Evolutionary conservation across 2,797 vertebrate species (phyloP), one percentile per base, ranked within the genome.

Genomic region (Geotrypetes seraphini): DNA sequence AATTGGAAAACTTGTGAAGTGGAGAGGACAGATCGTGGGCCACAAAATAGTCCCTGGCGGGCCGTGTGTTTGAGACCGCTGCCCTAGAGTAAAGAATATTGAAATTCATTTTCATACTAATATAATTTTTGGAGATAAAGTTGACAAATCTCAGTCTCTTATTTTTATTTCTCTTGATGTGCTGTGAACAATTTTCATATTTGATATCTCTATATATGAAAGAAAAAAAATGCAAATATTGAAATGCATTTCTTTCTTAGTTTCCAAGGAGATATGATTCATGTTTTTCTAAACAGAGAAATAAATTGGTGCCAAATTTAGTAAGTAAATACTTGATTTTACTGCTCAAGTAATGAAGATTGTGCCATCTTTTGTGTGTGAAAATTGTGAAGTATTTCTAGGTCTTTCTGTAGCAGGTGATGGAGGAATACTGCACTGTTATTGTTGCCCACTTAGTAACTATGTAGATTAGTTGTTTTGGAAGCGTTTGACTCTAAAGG

Each of bases 231-330:
- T 33, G n/a, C n/a, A 51, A 38, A 15, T 16, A 7, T 12, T 47
- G 17, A 2, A 6, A 23, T 57, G 5, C n/a, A n/a, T n/a, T n/a
- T n/a, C n/a, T n/a, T n/a, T n/a, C n/a, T 67, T 58, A 28, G 50
- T 72, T 75, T 70, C 58, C 50, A 53, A 50, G 53, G 45, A 54
- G 53, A 58, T 57, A 27, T 0, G 7, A 33, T 32, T 60, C 29
- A 46, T 56, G 33, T 16, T 44, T 46, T 21, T 59, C 44, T 47
- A 53, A 60, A 47, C n/a, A 30, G 42, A 49, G 42, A 49, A 37
- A 34, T 50, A 29, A n/a, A 50, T 43, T 15, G 33, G 50, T 37
- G 50, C 8, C 29, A 27, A 27, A 26, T 28, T 37, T 58, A 60
- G 8, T 44, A 12, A 43, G 36, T 67, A n/a, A n/a, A n/a, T n/a